Evolutionary conservation across 1,140 invertebrate genomes (phyloP), one percentile per base, ranked within the genome.

Genomic region (Pseudoatta argentina): DNA sequence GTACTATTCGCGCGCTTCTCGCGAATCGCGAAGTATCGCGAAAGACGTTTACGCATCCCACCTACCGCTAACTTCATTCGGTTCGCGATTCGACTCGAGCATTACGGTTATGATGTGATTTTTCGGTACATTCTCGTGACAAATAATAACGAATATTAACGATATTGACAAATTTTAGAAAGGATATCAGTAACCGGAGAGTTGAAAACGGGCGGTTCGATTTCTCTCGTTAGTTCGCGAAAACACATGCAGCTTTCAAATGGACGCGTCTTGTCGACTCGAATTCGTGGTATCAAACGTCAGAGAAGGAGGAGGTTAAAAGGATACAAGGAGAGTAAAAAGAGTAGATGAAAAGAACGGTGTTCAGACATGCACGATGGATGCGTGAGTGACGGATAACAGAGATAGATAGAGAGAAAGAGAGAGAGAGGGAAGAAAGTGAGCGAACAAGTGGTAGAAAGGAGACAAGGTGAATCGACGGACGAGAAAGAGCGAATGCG

Each of bases 361-460:
- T 24, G 53, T 18, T n/a, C 51, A 14, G 39, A 48, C 34, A 61
- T 16, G 75, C 24, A 48, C 10, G 64, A 69, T 57, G 51, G 51
- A 77, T 18, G 59, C 18, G 34, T 51, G 21, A 63, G 57, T 61
- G 73, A 69, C 39, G n/a, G 39, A 64, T 18, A 73, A 75, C 76
- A 51, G 3, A 64, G 27, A 34, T 51, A 18, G 27, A 57, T n/a
- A 71, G 4, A 27, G 10, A 39, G 53, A 39, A 0, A 51, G 2
- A 64, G 27, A 64, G 7, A 30, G 27, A 30, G 3, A 51, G 3
- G n/a, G 14, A n/a, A 34, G 27, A 44, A 55, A 59, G 27, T 61
- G 61, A 51, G 75, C 39, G 87, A 59, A 86, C 30, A 53, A 69
- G 64, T 57, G 61, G 18, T 24, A 71, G 34, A 10, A 30, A 57